Percentiles rank a stretch among this genome's conserved stretches.
Conservation (phyloP, 2,797 vertebrate genomes). For the Coranthus polyacanthus region DNA sequence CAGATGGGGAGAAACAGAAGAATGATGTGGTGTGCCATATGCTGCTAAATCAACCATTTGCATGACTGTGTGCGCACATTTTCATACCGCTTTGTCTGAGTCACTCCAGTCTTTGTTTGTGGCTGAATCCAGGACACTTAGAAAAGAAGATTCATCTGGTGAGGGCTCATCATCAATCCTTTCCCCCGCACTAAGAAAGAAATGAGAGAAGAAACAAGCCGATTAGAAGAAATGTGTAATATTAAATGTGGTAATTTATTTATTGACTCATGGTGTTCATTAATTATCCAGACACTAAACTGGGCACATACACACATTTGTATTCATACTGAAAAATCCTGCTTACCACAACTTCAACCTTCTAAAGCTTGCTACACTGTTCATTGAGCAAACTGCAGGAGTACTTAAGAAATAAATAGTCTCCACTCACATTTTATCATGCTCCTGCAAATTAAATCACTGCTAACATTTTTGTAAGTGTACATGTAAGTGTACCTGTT, state of each 20-base stretch:
- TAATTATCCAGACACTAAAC: too few species aligned
- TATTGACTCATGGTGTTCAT: too few species aligned
- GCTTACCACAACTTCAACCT: too few species aligned
- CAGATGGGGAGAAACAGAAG: conserved; percentile 3
- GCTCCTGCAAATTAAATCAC: conserved; percentile 2
- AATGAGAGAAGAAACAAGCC: not conserved
- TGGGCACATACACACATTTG: too few species aligned
- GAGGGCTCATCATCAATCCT: not conserved
- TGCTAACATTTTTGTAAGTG: too few species aligned
- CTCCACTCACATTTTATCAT: not conserved
- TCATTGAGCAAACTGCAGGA: too few species aligned
- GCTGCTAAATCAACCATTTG: not conserved
- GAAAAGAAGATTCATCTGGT: conserved; percentile 3
- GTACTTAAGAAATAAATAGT: too few species aligned
- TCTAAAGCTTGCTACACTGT: too few species aligned
- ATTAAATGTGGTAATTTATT: too few species aligned
- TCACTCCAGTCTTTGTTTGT: not conserved
- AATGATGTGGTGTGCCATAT: not conserved
- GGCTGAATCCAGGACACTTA: conserved; percentile 11
- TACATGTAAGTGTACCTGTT: conserved; percentile 59
- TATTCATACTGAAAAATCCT: not conserved
- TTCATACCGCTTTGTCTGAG: conserved; percentile 41
- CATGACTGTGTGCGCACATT: not conserved
- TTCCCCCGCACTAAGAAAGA: conserved; percentile 30
- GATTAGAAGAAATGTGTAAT: not conserved